These are phyloP conservation scores for Patella pellucida DNA, from an alignment of 2,888 invertebrate species.

Conservation along the genomic window DNA sequence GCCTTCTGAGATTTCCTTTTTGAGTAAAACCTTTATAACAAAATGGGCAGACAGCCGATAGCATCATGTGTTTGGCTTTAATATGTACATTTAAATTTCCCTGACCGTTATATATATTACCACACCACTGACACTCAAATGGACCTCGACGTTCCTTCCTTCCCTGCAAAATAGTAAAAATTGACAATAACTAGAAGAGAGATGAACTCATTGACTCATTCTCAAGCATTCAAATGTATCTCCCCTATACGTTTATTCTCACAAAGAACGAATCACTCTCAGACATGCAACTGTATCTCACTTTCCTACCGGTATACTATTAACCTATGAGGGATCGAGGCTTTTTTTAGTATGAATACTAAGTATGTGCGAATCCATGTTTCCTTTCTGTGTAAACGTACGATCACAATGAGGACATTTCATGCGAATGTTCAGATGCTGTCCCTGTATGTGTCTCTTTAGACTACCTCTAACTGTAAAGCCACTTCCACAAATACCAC, in stretches of 20 bases:
- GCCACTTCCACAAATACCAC: not conserved
- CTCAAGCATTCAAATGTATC: too few species aligned
- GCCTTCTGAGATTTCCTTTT: not conserved
- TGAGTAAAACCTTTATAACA: not conserved
- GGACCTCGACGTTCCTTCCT: not conserved
- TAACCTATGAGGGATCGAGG: too few species aligned
- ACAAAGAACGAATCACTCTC: too few species aligned
- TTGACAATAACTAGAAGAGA: too few species aligned
- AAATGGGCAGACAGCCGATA: not conserved
- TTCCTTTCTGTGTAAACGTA: not conserved
- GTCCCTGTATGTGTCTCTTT: not conserved
- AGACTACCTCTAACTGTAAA: not conserved
- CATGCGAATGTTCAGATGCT: not conserved
- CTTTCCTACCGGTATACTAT: too few species aligned
- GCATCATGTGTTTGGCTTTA: not conserved
- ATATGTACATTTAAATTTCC: slow-evolving; percentile 8
- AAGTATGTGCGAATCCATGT: not conserved
- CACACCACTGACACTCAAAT: not conserved
- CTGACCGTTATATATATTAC: not conserved
- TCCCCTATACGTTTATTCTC: too few species aligned
- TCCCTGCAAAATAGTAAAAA: too few species aligned
- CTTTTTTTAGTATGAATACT: not conserved
- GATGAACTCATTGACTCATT: too few species aligned
- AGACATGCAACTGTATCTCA: too few species aligned
- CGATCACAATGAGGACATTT: slow-evolving; percentile 3